Conservation (phyloP, 2,797 vertebrate genomes). For the Perodicticus potto region DNA sequence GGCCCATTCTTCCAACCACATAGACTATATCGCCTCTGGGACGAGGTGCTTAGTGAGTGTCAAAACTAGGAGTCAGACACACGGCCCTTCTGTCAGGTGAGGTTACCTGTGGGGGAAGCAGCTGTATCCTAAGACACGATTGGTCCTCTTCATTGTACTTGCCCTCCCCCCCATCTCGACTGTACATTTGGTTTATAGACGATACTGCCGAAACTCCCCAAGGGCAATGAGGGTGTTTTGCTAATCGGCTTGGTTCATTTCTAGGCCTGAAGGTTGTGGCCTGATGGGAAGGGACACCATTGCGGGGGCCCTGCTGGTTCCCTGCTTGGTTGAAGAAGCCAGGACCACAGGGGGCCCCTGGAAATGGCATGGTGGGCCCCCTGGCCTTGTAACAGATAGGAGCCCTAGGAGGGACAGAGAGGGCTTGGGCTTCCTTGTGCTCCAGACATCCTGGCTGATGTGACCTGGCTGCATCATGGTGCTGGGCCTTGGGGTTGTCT, state of each 20-base stretch:
- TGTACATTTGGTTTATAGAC: neutral
- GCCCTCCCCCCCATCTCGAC: neutral
- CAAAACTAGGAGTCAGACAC: neutral
- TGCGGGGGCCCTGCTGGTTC: rapidly evolving
- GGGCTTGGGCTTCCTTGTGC: neutral
- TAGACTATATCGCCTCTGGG: rapidly evolving
- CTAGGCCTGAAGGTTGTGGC: neutral
- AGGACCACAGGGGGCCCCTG: neutral
- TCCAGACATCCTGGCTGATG: neutral
- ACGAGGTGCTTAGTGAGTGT: neutral
- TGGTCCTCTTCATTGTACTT: too few relatives aligned
- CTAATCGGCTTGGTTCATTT: neutral
- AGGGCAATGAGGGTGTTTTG: neutral
- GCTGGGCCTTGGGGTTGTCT: neutral
- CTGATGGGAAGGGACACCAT: neutral
- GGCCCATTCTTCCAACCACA: neutral
- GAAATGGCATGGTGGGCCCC: neutral
- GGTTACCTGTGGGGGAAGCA: neutral
- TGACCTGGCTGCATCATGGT: neutral
- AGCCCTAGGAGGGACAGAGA: neutral
- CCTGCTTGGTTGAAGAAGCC: neutral
- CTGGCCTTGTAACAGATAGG: neutral
- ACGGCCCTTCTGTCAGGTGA: neutral
- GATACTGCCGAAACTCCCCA: neutral
- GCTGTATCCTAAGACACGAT: neutral